Base-by-base conservation (phyloP, 2,888 invertebrate genomes). In the Sussaba pulchella region DNA sequence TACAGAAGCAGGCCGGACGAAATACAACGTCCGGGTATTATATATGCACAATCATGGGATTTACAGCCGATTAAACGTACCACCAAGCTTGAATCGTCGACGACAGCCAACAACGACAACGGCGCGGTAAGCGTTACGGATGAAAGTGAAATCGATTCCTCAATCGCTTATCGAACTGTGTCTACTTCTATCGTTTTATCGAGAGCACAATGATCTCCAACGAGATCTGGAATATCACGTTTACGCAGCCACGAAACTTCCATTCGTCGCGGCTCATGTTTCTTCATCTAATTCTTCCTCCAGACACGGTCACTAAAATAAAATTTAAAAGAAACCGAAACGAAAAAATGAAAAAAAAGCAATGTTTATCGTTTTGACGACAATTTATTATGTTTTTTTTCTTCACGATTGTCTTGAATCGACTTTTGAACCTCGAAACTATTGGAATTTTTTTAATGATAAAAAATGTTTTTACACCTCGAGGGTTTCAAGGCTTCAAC, bases 61-160 rank as follows among this genome's bases (percentile, higher is more conserved):
- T 69, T 69, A 64, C 43, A 39, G 31, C 12, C 67, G 74, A 79
- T 70, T 41, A 74, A 79, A 70, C 52, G 81, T 73, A 69, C n/a
- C n/a, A 52, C 73, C 64, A 71, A 64, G 36, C 41, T 52, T 52
- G 24, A 43, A 63, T 67, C 54, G 76, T 54, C 39, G 45, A 69
- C 31, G 67, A 54, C 67, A 41, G 57, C 57, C 39, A 31, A 24
- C 36, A 52, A 14, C 21, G 59, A 41, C 41, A 12, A 24, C 54
- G 43, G 50, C 31, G 31, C 31, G 31, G 47, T 59, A 17, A 24
- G 52, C 70, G 69, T 70, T 81, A 69, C 81, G 73, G 81, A 77
- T 78, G 70, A 78, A 81, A 74, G 81, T 70, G 81, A 81, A 81
- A 81, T 81, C 81, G 77, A 81, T 81, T 81, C 81, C 64, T 66